Evolutionary conservation across 2,113 vertebrate species (phyloP).

Genomic region (Athene cunicularia): DNA sequence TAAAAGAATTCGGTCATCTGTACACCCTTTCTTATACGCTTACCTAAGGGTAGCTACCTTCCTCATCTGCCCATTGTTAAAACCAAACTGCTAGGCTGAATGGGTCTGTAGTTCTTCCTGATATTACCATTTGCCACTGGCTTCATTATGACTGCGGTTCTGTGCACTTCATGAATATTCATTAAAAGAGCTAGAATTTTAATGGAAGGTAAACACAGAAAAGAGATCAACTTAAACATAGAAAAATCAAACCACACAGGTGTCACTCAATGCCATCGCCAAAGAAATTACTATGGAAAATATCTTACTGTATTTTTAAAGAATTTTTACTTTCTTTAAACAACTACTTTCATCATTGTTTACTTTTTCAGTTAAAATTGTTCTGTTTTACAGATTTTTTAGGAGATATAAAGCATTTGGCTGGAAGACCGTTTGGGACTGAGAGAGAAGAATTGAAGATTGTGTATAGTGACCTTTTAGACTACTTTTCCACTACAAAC

Average conservation of each 20-base stretch:
- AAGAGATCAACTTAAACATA: not conserved
- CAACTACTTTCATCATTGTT: not conserved
- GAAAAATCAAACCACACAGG: not conserved
- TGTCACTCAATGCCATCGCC: not conserved
- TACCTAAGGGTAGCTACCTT: not conserved
- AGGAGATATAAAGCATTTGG: not conserved
- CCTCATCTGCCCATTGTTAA: not conserved
- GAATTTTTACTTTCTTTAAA: not conserved
- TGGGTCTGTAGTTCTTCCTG: not conserved
- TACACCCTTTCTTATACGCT: not conserved
- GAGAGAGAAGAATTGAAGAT: not conserved
- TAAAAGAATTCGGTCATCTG: not conserved
- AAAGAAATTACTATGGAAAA: not conserved
- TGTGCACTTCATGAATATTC: not conserved
- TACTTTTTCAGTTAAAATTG: not conserved
- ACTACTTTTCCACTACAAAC: not conserved
- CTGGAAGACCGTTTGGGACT: not conserved
- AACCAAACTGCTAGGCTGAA: not conserved
- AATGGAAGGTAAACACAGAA: not conserved
- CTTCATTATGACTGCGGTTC: not conserved
- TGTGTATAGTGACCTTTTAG: slow-evolving; percentile 34
- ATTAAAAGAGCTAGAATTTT: not conserved
- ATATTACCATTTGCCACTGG: not conserved
- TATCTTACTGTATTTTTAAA: not conserved
- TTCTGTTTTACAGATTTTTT: not conserved